Conservation (phyloP, 1,140 invertebrate genomes). For the Aricia agestis region DNA sequence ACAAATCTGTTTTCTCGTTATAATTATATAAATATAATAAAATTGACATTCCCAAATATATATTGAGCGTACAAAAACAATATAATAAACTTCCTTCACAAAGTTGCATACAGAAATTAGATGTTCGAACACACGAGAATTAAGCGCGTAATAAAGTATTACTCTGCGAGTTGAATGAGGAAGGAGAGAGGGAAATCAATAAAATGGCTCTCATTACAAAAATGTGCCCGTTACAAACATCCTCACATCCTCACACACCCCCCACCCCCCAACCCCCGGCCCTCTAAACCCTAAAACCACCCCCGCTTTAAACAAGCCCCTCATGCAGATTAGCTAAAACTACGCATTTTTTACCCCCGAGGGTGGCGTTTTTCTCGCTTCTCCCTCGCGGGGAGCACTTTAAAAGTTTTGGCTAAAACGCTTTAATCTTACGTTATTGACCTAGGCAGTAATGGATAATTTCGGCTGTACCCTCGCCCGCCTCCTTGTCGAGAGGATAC, state of each 20-base stretch:
- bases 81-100: too few relatives aligned
- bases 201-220: slow-evolving; percentile 14
- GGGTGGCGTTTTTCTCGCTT: slow-evolving; percentile 54
- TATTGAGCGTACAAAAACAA: too few relatives aligned
- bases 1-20: too few relatives aligned
- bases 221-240: slow-evolving; percentile 19
- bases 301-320: slow-evolving; percentile 62
- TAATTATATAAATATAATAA: too few relatives aligned
- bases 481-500: slow-evolving; percentile 14
- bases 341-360: slow-evolving; percentile 75
- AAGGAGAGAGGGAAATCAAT: slow-evolving; percentile 8
- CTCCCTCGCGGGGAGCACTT: slow-evolving; percentile 58
- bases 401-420: slow-evolving; percentile 23
- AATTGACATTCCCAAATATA: too few relatives aligned
- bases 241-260: slow-evolving; percentile 58
- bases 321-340: slow-evolving; percentile 77
- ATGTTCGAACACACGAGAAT: too few relatives aligned
- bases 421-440: slow-evolving; percentile 14
- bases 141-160: neutral
- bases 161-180: neutral
- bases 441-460: neutral
- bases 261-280: slow-evolving; percentile 35
- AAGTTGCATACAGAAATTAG: too few relatives aligned
- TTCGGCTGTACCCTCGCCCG: neutral
- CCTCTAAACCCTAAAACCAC: slow-evolving; percentile 65